Base-by-base conservation (phyloP, 2,113 vertebrate species). In the Rutilus rutilus region DNA sequence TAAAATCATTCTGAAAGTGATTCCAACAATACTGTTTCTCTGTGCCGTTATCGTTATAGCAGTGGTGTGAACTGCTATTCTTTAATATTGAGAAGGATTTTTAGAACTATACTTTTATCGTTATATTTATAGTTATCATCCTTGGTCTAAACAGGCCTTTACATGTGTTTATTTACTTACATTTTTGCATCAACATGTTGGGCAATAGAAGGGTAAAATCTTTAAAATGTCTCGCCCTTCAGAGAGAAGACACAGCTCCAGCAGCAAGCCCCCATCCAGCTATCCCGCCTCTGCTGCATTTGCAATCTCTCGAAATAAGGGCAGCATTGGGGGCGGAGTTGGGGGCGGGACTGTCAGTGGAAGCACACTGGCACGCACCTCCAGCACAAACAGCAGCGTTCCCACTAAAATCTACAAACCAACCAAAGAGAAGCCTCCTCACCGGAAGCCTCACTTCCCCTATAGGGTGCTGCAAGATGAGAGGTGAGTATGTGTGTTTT, bases 201-300 rank as follows among this genome's bases (percentile, higher is more conserved):
- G 23, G 6, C 19, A n/a, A 52, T 76, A 65, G 27, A 17, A 30
- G 23, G 54, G 21, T 73, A 47, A 84, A 27, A 17, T 75, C 25
- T 17, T 73, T 82, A 3, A 23, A n/a, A 45, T 5, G 60, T 62
- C 87, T 25, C 81, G 17, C 0, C 77, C 36, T 81, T 6, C 90
- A 96, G 98, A 99, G 96, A 97, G 98, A 97, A 97, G 97, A 99
- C 98, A 99, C 90, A 94, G 96, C 94, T 97, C 97, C 76, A 94
- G 94, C 92, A 95, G 91, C 95, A 99, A 97, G 91, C 96, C 96
- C 12, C 92, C 94, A 87, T 91, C 96, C 90, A 95, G 95, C 67
- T 93, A 94, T 82, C 93, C 95, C 62, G 93, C 95, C 84, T 92
- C 95, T 50, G 92, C 96, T 86, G 92, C 96, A 52, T 91, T 96